These are phyloP conservation scores for Taxidea taxus DNA, from an alignment of 2,113 vertebrate genomes.

Conservation along the genomic window DNA sequence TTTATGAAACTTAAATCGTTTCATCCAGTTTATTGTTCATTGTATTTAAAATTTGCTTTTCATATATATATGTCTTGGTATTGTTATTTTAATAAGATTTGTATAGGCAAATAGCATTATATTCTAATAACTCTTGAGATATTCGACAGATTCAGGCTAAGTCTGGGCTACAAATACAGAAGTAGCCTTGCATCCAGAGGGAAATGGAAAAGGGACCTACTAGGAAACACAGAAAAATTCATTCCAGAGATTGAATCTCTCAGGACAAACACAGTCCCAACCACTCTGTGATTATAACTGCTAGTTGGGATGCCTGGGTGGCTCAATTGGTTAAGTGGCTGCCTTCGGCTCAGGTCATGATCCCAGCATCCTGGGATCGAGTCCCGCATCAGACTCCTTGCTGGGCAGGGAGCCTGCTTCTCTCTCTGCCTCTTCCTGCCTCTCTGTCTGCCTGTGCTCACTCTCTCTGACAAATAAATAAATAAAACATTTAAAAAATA, in stretches of 20 bases:
- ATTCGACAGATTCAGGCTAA: not conserved
- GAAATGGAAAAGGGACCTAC: not conserved
- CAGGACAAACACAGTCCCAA: not conserved
- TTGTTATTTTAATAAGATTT: not conserved
- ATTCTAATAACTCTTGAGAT: slow-evolving; percentile 18
- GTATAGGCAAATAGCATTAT: not conserved
- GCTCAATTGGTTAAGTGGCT: too few relatives aligned
- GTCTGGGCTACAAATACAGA: not conserved
- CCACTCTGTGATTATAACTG: not conserved
- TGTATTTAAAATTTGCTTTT: not conserved
- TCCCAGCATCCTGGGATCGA: too few relatives aligned
- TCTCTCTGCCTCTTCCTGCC: too few relatives aligned
- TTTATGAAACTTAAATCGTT: not conserved
- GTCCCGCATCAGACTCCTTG: too few relatives aligned
- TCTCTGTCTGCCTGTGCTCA: too few relatives aligned
- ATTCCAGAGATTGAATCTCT: not conserved
- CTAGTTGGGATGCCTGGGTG: too few relatives aligned
- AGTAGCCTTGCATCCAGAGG: not conserved
- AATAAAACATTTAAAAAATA: too few relatives aligned
- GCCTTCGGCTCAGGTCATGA: too few relatives aligned
- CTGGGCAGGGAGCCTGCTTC: too few relatives aligned
- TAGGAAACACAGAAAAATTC: not conserved
- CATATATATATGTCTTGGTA: not conserved
- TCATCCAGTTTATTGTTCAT: not conserved
- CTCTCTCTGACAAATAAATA: too few relatives aligned